A percentile compares a stretch with the other conserved stretches of the same genome.
phyloP scores from a whole-genome alignment of 2,113 vertebrate genomes.

The Oryzias curvinotus region DNA sequence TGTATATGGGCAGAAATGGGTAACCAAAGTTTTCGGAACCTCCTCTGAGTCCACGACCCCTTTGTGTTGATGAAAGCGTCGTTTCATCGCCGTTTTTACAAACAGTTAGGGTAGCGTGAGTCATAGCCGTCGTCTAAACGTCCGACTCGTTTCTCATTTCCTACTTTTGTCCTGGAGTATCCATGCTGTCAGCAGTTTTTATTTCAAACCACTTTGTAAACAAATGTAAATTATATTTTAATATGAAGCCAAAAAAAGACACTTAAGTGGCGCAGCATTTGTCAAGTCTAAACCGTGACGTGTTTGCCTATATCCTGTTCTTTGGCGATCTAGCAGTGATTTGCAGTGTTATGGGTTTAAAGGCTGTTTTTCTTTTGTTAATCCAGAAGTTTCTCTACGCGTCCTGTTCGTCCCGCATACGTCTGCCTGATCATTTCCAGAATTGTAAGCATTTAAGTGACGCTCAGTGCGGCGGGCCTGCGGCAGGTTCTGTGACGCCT shows the following conservation, averaged over 20 bases:
- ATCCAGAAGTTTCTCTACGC: slow-evolving; percentile 57
- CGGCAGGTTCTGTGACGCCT: slow-evolving; percentile 13
- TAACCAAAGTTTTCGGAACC: slow-evolving; percentile 80
- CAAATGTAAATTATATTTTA: slow-evolving; percentile 85
- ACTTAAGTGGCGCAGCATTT: slow-evolving; percentile 77
- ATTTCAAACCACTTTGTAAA: slow-evolving; percentile 79
- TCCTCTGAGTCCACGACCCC: slow-evolving; percentile 59
- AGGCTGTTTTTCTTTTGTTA: slow-evolving; percentile 51
- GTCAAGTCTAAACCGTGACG: slow-evolving; percentile 81
- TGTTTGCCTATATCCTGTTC: slow-evolving; percentile 82
- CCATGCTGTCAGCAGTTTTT: slow-evolving; percentile 55
- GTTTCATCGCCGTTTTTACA: slow-evolving; percentile 28
- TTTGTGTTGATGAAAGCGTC: slow-evolving; percentile 25
- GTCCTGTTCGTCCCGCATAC: slow-evolving; percentile 59
- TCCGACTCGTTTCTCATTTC: slow-evolving; percentile 12
- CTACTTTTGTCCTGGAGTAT: slow-evolving; percentile 42
- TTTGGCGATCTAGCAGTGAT: slow-evolving; percentile 79
- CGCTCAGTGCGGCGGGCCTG: slow-evolving; percentile 24
- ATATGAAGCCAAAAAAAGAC: slow-evolving; percentile 78
- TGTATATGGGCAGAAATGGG: slow-evolving; percentile 73
- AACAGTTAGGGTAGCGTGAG: slow-evolving; percentile 29
- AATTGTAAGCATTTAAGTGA: slow-evolving; percentile 65
- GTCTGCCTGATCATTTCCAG: slow-evolving; percentile 51
- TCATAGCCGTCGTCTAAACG: slow-evolving; percentile 22
- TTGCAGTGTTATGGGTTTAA: slow-evolving; percentile 77